Evolutionary conservation across 1,140 invertebrate species (phyloP), one percentile per base, ranked within the genome.

Genomic region (Episyrphus balteatus): DNA sequence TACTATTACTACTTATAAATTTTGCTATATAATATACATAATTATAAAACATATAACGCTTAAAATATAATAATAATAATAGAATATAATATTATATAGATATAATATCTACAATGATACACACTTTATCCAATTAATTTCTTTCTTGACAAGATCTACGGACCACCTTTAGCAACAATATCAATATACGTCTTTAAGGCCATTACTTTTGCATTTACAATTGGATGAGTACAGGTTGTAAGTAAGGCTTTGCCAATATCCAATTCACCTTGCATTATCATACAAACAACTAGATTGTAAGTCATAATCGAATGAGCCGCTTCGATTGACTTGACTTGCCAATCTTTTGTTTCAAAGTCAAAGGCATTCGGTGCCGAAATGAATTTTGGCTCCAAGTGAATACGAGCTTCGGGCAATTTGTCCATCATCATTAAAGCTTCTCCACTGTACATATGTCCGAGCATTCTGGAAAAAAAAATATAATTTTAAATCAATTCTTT

Each of bases 341-440:
- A 90, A 49, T 73, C 71, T 71, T 55, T 55, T 50, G 71, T 60
- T 51, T 65, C 63, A 40, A 68, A 54, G 50, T 68, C 63, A 10
- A 60, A 57, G 1, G 55, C 56, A 38, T 69, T 67, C 2, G 67
- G 39, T 1, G 84, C 76, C 43, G 71, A 73, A 3, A 91, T 78
- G 61, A 79, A 76, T 33, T 87, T 82, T 6, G 84, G 86, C 58
- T 92, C 87, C 19, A 95, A 72, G 67, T 91, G 81, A 49, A 87
- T 79, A 15, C 92, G 76, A 3, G 91, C 91, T 68, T 94, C 89
- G 5, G 75, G 72, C 38, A 90, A 82, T 72, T 82, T 80, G 58
- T 93, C 85, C 58, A 92, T 69, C 45, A 84, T 78, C 52, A 95
- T 81, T n/a, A 90, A 69, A 37, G 89, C 83, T 69, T 97, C 92